Evolutionary conservation across 2,888 invertebrate genomes (phyloP), one percentile per base, ranked within the genome.

Genomic region (Caenorhabditis uteleia): DNA sequence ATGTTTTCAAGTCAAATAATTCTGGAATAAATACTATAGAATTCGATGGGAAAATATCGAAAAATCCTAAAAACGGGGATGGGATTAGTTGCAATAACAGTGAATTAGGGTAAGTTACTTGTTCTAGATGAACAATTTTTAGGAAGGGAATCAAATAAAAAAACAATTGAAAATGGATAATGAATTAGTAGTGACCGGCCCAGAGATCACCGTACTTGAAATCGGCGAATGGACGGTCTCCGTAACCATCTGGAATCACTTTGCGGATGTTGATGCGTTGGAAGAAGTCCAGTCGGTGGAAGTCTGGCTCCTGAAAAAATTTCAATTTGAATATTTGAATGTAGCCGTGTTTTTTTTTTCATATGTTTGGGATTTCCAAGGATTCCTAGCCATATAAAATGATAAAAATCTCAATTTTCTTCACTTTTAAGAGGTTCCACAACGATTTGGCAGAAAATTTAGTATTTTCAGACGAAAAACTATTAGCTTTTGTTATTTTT

Each of bases 221-320:
- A 49, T 82, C 82, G 38, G 72, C 71, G 65, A 79, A 82, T 8
- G 78, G 59, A n/a, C 65, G 56, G 25, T 71, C 69, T 40, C 79
- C 79, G 59, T 80, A 81, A 8, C 75, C 75, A 8, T 79, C 76
- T 21, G 82, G 82, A n/a, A 82, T 69, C 25, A 82, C 53, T 45
- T 70, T 56, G 14, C 69, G 61, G 39, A 66, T 68, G 49, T 79
- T 77, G 43, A 79, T 64, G 12, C 54, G 56, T 21, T 72, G 60
- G 77, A 86, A 86, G 70, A 83, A 86, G 40, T 86, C 82, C 33
- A 86, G 73, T 26, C 84, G 81, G 68, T 87, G 87, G 70, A 87
- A 87, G 74, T 87, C 86, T 21, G 87, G 86, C 34, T 83, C 74
- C 42, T 71, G 50, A 55, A 79, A 79, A n/a, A n/a, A n/a, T 38